Evolutionary conservation across 2,113 vertebrate genomes (phyloP).

Genomic region (Trogon melanurus): DNA sequence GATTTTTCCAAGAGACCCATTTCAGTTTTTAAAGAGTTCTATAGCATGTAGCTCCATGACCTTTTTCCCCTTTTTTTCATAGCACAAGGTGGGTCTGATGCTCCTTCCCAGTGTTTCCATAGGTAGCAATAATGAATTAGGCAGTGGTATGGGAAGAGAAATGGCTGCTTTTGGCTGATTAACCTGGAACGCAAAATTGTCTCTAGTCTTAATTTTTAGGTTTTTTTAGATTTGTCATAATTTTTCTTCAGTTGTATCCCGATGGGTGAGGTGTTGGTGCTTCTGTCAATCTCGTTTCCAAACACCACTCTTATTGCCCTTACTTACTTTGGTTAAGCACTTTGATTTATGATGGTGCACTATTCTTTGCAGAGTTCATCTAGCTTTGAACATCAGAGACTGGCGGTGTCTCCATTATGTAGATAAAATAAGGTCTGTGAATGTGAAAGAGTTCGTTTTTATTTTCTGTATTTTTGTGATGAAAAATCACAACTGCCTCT

Average conservation of each 20-base stretch:
- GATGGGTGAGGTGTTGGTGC: not conserved
- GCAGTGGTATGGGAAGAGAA: not conserved
- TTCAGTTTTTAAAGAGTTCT: constrained; percentile 7
- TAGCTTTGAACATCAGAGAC: not conserved
- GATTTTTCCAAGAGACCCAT: constrained; percentile 14
- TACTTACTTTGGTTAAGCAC: not conserved
- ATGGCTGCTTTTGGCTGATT: not conserved
- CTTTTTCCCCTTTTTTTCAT: not conserved
- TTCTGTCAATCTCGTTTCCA: not conserved
- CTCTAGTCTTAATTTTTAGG: not conserved
- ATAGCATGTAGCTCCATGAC: not conserved
- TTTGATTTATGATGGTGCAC: not conserved
- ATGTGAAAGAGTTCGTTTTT: not conserved
- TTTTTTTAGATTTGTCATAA: not conserved
- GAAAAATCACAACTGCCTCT: not conserved
- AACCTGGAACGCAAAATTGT: not conserved
- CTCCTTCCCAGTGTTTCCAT: not conserved
- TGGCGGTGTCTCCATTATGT: not conserved
- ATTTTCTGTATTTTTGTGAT: not conserved
- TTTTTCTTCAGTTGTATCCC: not conserved
- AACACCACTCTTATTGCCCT: not conserved
- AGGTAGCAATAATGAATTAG: not conserved
- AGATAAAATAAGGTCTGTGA: not conserved
- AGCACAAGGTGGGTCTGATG: not conserved
- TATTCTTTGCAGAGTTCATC: not conserved